Percentiles rank a stretch among this genome's conserved stretches.
Conservation (phyloP, 2,888 invertebrate genomes). For the Hetaerina titia region DNA sequence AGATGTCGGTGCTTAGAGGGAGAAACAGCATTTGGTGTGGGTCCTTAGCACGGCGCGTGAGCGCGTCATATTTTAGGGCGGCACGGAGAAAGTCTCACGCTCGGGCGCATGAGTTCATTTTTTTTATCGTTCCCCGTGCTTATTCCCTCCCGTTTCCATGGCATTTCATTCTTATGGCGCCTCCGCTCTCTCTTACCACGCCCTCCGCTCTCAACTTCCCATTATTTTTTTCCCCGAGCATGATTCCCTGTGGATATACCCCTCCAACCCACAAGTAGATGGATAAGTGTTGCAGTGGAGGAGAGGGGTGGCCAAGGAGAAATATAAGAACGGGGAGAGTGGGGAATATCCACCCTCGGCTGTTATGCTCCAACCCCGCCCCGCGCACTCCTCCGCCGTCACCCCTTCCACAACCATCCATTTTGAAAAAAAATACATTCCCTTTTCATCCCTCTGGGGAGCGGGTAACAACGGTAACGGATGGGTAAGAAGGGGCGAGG, state of each 20-base stretch:
- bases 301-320: background rate
- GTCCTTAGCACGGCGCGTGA: background rate
- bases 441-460: background rate
- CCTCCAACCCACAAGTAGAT: slow-evolving; percentile 17
- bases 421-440: background rate
- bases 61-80: background rate
- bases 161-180: background rate
- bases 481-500: background rate
- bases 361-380: background rate
- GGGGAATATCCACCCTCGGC: background rate
- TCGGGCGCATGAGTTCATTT: background rate
- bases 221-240: slow-evolving; percentile 17
- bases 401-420: background rate
- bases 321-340: background rate
- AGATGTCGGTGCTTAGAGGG: too few relatives aligned
- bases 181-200: background rate
- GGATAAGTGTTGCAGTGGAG: background rate
- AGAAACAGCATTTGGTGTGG: too few relatives aligned
- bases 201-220: background rate
- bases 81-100: background rate
- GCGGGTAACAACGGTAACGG: background rate
- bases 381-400: background rate
- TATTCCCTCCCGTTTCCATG: background rate
- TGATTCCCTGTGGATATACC: slow-evolving; percentile 17
- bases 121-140: background rate